Evolutionary conservation across 2,888 invertebrate species (phyloP).

Genomic region (Chrysotoxum bicinctum): DNA sequence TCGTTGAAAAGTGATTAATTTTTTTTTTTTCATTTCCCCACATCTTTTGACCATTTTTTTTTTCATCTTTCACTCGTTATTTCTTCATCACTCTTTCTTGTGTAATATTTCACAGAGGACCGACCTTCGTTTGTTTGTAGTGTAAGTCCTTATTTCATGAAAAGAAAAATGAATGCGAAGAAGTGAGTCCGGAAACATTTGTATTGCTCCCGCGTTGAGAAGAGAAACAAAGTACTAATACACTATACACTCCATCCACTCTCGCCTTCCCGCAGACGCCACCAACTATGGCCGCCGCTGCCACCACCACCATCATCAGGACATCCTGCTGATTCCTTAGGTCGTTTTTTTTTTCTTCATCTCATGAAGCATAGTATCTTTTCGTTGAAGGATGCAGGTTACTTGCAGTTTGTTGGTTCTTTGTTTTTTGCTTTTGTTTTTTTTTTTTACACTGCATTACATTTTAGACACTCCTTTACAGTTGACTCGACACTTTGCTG

Average conservation of each 20-base stretch:
- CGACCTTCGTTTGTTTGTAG: conserved; percentile 18
- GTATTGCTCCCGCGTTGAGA: conserved; percentile 54
- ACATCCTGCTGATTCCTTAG: conserved; percentile 67
- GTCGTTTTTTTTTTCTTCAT: conserved; percentile 46
- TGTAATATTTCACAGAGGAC: conserved; percentile 18
- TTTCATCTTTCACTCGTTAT: conserved; percentile 43
- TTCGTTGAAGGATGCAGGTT: conserved; percentile 63
- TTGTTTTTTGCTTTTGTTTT: not conserved
- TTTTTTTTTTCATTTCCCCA: conserved; percentile 16
- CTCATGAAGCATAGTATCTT: conserved; percentile 60
- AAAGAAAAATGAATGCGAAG: conserved; percentile 9
- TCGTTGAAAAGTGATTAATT: conserved; percentile 70
- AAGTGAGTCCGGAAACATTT: conserved; percentile 62
- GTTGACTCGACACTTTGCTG: conserved; percentile 26
- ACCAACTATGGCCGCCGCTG: not conserved
- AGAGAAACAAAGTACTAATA: conserved; percentile 21
- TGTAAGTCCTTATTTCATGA: conserved; percentile 21
- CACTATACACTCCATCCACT: not conserved
- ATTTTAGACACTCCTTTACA: conserved; percentile 41
- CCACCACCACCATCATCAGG: not conserved
- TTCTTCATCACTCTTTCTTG: conserved; percentile 58
- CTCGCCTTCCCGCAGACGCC: not conserved
- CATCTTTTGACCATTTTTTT: conserved; percentile 5
- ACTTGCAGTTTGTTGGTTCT: conserved; percentile 53
- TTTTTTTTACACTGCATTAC: conserved; percentile 1